A percentile compares a stretch with the other conserved stretches of the same genome.
phyloP scores from a whole-genome alignment of 2,888 invertebrate species.

The Ophioninae sp. region DNA sequence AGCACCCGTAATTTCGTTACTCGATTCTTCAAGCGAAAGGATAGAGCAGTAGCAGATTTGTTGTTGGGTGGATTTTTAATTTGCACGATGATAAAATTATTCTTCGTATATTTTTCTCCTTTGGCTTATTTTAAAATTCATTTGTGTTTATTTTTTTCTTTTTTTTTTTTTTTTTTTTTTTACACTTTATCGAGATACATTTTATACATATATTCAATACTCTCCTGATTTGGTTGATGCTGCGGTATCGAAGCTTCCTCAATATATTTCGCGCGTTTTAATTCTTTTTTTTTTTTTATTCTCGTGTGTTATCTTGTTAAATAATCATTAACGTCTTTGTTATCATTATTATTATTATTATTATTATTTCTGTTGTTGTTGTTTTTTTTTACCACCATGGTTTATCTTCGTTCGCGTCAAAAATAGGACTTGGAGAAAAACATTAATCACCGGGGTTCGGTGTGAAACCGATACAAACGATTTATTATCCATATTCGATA shows the following conservation, averaged over 20 bases:
- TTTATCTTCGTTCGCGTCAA: constrained; percentile 23
- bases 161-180: constrained; percentile 10
- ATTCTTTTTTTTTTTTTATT: not conserved
- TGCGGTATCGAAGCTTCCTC: constrained; percentile 37
- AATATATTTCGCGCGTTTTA: not conserved
- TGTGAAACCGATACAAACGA: constrained; percentile 29
- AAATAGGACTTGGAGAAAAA: constrained; percentile 6
- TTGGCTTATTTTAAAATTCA: too few relatives aligned
- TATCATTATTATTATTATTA: too few relatives aligned
- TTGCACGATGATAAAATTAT: constrained; percentile 47
- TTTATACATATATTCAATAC: not conserved
- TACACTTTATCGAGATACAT: constrained; percentile 41
- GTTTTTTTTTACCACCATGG: constrained; percentile 2
- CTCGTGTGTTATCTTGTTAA: not conserved
- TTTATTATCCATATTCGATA: constrained; percentile 23
- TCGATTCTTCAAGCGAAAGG: constrained; percentile 55
- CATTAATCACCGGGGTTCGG: constrained; percentile 27
- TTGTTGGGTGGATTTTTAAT: constrained; percentile 53
- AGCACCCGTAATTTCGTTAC: constrained; percentile 61
- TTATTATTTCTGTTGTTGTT: not conserved
- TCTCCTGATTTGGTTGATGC: constrained; percentile 47
- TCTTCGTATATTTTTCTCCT: constrained; percentile 12
- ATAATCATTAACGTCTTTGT: not conserved
- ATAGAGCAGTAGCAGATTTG: constrained; percentile 54
- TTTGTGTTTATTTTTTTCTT: constrained; percentile 10